These are phyloP conservation scores for Platycheirus rosarum DNA, from an alignment of 2,888 invertebrate species.

Conservation along the genomic window DNA sequence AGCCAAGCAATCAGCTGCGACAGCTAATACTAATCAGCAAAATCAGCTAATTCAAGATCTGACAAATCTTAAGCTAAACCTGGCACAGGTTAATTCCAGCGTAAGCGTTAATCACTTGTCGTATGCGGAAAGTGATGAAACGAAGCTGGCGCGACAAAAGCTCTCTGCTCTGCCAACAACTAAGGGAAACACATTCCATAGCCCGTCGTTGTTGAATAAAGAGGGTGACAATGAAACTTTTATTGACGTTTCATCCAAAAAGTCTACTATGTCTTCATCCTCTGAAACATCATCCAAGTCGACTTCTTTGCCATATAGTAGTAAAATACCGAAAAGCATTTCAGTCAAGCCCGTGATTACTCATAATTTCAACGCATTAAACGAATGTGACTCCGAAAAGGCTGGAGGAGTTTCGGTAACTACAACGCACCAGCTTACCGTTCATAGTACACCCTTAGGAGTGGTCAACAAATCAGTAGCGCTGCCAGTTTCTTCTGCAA, in stretches of 20 bases:
- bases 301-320: slow-evolving; percentile 68
- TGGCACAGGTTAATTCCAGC: slow-evolving; percentile 81
- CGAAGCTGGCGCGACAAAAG: slow-evolving; percentile 82
- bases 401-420: slow-evolving; percentile 78
- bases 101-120: slow-evolving; percentile 84
- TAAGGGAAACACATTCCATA: slow-evolving; percentile 77
- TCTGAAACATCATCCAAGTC: slow-evolving; percentile 53
- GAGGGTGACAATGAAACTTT: slow-evolving; percentile 63
- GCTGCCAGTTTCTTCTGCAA: slow-evolving; percentile 78
- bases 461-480: slow-evolving; percentile 82
- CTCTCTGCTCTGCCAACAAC: slow-evolving; percentile 75
- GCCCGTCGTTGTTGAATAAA: slow-evolving; percentile 63
- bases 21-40: slow-evolving; percentile 81
- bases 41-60: slow-evolving; percentile 82
- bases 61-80: slow-evolving; percentile 80
- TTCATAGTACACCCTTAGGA: slow-evolving; percentile 84
- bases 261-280: slow-evolving; percentile 75
- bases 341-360: slow-evolving; percentile 43
- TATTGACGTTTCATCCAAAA: slow-evolving; percentile 89
- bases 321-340: slow-evolving; percentile 73
- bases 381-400: slow-evolving; percentile 77
- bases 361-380: slow-evolving; percentile 54
- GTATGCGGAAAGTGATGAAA: slow-evolving; percentile 84
- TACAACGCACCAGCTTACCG: slow-evolving; percentile 83
- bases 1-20: slow-evolving; percentile 80